Evolutionary conservation across 2,113 vertebrate genomes (phyloP).

Genomic region (Notarius quadriscutis): DNA sequence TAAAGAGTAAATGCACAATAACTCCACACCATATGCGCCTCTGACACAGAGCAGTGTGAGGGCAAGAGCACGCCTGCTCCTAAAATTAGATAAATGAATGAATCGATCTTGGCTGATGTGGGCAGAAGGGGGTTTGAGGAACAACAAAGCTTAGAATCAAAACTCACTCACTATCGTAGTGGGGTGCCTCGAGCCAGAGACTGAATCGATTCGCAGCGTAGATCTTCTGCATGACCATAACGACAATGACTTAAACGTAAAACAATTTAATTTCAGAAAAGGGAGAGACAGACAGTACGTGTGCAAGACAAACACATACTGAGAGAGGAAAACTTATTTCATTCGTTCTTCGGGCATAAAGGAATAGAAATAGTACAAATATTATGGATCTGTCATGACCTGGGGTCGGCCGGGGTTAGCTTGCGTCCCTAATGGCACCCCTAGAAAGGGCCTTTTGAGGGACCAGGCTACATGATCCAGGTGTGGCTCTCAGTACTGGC

Average conservation of each 20-base stretch:
- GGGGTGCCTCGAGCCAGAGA: background rate
- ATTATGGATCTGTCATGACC: background rate
- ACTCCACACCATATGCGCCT: conserved; percentile 65
- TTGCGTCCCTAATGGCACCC: background rate
- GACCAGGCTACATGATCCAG: conserved; percentile 26
- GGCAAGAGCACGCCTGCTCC: conserved; percentile 4
- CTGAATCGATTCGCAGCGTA: background rate
- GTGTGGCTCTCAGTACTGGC: conserved; percentile 15
- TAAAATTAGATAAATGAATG: conserved; percentile 15
- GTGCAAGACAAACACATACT: background rate
- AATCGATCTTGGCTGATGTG: conserved; percentile 6
- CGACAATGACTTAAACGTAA: background rate
- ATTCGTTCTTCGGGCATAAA: background rate
- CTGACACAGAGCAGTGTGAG: conserved; percentile 10
- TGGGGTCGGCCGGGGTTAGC: background rate
- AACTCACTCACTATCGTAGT: background rate
- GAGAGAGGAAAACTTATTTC: background rate
- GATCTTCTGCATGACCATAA: background rate
- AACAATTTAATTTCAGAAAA: background rate
- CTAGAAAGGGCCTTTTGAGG: conserved; percentile 22
- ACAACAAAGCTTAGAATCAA: background rate
- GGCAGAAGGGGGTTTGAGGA: conserved; percentile 11
- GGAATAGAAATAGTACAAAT: background rate
- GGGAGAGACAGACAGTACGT: background rate
- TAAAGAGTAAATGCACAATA: conserved; percentile 59